Evolutionary conservation across 2,113 vertebrate genomes (phyloP).

Genomic region (Baryphthengus martii): DNA sequence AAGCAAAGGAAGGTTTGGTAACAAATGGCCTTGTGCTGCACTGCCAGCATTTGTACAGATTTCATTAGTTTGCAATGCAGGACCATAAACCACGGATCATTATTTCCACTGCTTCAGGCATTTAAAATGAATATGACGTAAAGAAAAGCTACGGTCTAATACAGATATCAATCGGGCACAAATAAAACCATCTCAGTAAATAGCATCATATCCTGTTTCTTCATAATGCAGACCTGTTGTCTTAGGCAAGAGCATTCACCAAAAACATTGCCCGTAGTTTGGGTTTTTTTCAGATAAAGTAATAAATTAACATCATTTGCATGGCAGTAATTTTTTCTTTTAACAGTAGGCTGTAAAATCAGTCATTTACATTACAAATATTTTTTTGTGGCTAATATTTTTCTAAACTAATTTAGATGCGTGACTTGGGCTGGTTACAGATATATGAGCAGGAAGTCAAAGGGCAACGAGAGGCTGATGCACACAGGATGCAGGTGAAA

Average conservation of each 20-base stretch:
- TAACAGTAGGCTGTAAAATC: background rate
- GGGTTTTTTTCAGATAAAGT: background rate
- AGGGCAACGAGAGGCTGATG: background rate
- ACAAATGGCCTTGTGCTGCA: rapidly evolving
- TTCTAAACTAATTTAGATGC: conserved; percentile 48
- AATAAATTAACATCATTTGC: conserved; percentile 10
- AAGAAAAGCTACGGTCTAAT: background rate
- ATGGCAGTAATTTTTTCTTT: background rate
- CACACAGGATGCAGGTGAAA: background rate
- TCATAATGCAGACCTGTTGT: background rate
- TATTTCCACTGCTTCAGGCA: conserved; percentile 3
- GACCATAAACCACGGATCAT: background rate
- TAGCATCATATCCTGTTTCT: background rate
- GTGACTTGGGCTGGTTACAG: background rate
- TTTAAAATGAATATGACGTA: background rate
- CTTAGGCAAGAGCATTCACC: background rate
- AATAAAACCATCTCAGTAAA: background rate
- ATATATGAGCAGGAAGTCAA: background rate
- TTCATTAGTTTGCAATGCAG: background rate
- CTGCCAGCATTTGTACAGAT: background rate
- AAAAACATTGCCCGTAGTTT: conserved; percentile 1
- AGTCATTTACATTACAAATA: background rate
- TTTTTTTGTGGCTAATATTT: conserved; percentile 53
- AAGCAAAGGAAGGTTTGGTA: background rate
- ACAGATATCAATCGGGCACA: background rate